phyloP scores from a whole-genome alignment of 2,888 invertebrate genomes.

The Ptychoptera albimana region DNA sequence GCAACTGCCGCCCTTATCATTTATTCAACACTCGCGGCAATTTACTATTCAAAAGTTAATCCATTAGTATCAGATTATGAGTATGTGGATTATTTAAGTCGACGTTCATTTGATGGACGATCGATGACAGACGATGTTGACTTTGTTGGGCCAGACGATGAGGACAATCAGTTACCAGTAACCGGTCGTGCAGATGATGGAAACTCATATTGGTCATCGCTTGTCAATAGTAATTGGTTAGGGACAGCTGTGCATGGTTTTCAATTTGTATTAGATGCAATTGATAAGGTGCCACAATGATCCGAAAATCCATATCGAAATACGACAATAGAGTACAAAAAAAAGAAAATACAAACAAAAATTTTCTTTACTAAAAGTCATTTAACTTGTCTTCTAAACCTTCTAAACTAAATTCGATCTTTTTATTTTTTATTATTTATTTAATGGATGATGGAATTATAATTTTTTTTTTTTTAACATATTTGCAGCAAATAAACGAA shows the following conservation, averaged over 20 bases:
- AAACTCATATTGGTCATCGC: conserved; percentile 8
- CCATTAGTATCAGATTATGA: conserved; percentile 64
- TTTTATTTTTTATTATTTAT: too few species aligned
- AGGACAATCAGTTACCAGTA: background rate
- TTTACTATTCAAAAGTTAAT: conserved; percentile 78
- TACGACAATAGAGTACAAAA: too few species aligned
- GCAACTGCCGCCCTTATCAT: conserved; percentile 64
- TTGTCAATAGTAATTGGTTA: conserved; percentile 19
- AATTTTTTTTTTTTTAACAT: too few species aligned
- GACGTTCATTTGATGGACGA: conserved; percentile 34
- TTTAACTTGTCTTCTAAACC: too few species aligned
- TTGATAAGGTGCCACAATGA: conserved; percentile 22
- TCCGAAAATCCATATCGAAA: too few species aligned
- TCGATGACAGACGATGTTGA: conserved; percentile 35
- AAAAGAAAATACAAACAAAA: too few species aligned
- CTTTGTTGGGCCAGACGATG: conserved; percentile 18
- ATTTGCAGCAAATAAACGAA: too few species aligned
- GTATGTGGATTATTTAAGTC: conserved; percentile 51
- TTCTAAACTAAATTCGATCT: too few species aligned
- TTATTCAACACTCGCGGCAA: conserved; percentile 72
- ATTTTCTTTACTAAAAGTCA: too few species aligned
- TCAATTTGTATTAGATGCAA: conserved; percentile 27
- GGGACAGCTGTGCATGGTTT: conserved; percentile 24
- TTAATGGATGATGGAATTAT: too few species aligned
- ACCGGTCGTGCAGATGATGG: conserved; percentile 12